phyloP scores from a whole-genome alignment of 2,113 vertebrate species.

The Symphodus melops region DNA sequence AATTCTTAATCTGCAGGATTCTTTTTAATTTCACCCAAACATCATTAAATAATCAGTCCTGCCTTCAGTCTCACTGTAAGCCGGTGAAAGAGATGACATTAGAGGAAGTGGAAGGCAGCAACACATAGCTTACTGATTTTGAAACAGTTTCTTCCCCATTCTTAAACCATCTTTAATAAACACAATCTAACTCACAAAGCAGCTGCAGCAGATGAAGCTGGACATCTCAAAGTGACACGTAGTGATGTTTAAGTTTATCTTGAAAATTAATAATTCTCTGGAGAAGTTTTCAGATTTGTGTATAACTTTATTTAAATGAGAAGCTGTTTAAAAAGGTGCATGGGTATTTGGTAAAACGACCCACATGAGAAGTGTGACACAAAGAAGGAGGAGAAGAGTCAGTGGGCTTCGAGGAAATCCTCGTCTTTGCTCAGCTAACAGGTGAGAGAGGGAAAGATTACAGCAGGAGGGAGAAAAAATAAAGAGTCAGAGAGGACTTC shows the following conservation, averaged over 20 bases:
- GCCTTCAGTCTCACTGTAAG: neutral
- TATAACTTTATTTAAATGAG: no score
- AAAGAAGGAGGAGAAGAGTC: neutral
- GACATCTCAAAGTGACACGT: neutral
- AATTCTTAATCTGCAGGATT: no score
- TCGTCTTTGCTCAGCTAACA: constrained; percentile 40
- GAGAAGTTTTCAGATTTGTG: neutral
- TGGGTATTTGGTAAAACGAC: neutral
- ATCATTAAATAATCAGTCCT: no score
- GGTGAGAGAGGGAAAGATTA: constrained; percentile 21
- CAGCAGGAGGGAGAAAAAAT: constrained; percentile 21
- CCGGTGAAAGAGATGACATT: neutral
- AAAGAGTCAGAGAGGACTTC: constrained; percentile 8
- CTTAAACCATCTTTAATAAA: neutral
- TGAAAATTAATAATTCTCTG: neutral
- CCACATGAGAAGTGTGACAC: neutral
- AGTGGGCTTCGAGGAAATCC: constrained; percentile 6
- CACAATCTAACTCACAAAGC: no score
- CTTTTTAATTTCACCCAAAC: no score
- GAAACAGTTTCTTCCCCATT: no score
- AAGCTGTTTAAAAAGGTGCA: neutral
- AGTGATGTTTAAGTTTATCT: no score
- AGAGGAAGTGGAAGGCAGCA: neutral
- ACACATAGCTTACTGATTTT: no score
- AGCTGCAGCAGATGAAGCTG: neutral